Base-by-base conservation (phyloP, 2,797 vertebrate genomes). In the Micrastur ruficollis region DNA sequence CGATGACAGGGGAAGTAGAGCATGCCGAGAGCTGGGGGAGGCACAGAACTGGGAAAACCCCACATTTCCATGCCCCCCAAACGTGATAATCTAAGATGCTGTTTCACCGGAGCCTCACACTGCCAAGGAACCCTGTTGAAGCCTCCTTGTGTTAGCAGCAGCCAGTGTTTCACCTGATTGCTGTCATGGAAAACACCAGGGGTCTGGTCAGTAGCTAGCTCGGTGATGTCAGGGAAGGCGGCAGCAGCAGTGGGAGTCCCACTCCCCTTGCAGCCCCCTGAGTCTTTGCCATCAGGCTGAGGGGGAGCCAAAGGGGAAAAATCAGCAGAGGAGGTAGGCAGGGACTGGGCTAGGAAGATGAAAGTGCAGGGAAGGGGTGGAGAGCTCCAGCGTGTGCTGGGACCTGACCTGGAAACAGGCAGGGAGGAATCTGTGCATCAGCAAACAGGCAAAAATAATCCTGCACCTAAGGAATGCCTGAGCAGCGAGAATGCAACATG, bases 341-440 rank as follows among this genome's bases (percentile, higher is more conserved):
- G 44, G 52, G 31, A 79, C 14, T 5, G 22, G 19, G 29, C 3
- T 53, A 26, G 84, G 63, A 52, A 76, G 92, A 84, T n/a, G 49
- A 86, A 86, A 84, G 46, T 0, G 0, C 59, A 36, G 52, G 34
- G 38, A 68, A 47, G 23, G 50, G 49, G 21, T 83, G 86, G 74
- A 62, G 67, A 95, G 59, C 52, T 79, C 62, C 14, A 3, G 21
- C 1, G 6, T 73, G 42, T 0, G 0, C 40, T 72, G 79, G 38
- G 82, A 82, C 71, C 92, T 91, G 91, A 78, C 84, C 93, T 95
- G 92, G 78, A 89, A 86, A 90, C 29, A 1, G 72, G 83, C 58
- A 81, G 68, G 65, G 20, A 93, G 66, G 90, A 85, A 88, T 52
- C 50, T 12, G 70, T 49, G 68, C 81, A 84, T 90, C 88, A 92